Evolutionary conservation across 2,888 invertebrate genomes (phyloP).

Genomic region (Pseudococcus longispinus): DNA sequence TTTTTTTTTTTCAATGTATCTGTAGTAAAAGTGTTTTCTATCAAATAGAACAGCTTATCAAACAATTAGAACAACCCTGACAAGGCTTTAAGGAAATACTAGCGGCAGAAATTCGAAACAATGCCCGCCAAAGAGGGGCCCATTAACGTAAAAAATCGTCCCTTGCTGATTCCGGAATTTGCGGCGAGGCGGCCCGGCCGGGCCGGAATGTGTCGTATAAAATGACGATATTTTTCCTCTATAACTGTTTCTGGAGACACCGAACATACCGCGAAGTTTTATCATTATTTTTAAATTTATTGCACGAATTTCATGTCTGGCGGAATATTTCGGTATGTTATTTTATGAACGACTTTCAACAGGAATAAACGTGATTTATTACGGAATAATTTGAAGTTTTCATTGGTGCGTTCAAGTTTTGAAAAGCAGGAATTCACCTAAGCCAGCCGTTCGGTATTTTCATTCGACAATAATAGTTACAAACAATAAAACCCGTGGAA

Average conservation of each 20-base stretch:
- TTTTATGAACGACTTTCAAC: constrained; percentile 43
- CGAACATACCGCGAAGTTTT: constrained; percentile 44
- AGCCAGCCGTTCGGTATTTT: not conserved
- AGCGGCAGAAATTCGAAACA: not conserved
- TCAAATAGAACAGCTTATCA: too few relatives aligned
- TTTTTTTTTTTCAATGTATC: too few relatives aligned
- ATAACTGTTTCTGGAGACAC: not conserved
- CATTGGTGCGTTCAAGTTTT: constrained; percentile 19
- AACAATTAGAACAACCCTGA: too few relatives aligned
- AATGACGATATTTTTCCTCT: constrained; percentile 12
- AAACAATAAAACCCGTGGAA: constrained; percentile 33
- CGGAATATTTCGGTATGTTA: not conserved
- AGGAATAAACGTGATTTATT: constrained; percentile 37
- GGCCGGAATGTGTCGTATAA: constrained; percentile 21
- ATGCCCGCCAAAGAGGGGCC: not conserved
- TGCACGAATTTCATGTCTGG: constrained; percentile 20
- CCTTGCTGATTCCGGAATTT: not conserved
- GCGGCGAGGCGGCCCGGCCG: not conserved
- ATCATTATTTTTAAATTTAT: constrained; percentile 49
- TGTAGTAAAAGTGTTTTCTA: too few relatives aligned
- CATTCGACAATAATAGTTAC: constrained; percentile 8
- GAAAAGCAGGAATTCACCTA: constrained; percentile 34
- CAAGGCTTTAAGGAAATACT: too few relatives aligned
- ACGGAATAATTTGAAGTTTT: constrained; percentile 28
- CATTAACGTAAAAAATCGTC: not conserved